Base-by-base conservation (phyloP, 1,140 invertebrate genomes). In the Psix sp. region DNA sequence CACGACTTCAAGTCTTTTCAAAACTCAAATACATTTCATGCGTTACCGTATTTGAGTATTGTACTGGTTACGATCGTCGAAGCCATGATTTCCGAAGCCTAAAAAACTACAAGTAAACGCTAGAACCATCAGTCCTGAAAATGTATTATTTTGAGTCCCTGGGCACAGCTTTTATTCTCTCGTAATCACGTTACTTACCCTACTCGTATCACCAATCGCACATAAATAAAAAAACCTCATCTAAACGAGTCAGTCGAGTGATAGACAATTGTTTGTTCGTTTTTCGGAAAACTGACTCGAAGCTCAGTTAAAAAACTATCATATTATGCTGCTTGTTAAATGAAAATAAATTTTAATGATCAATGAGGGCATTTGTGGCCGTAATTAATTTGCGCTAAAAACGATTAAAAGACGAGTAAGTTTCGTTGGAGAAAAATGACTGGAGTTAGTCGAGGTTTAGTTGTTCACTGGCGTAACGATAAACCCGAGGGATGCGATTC, bases 81-180 rank as follows among this genome's bases (percentile, higher is more conserved):
- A n/a, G n/a, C n/a, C n/a, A n/a, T n/a, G n/a, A n/a, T n/a, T n/a
- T n/a, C n/a, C n/a, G 65, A 21, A 40, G 33, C 67, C 67, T 80
- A 80, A 79, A 78, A 73, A 77, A 20, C 67, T 82, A 83, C 79
- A 81, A 83, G 71, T 81, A 83, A 82, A 80, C 77, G 78, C 82
- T 85, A 85, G 80, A 84, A 84, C 80, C 84, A 78, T 82, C 79
- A 85, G 81, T 84, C 76, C 82, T 81, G 40, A 77, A 78, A 79
- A 80, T 70, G 71, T 70, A 68, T 80, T 79, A 52, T 82, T 86
- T 84, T n/a, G n/a, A 82, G 82, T 86, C 84, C 84, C 84, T 85
- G 76, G 82, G 78, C 68, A 77, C 13, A 56, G 38, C 10, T 57
- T 76, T 80, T 70, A 24, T 62, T 65, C 6, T 38, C 18, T 42